A percentile compares a stretch with the other conserved stretches of the same genome.
These are phyloP conservation scores for Drosophila santomea DNA, from an alignment of 1,140 invertebrate species.

Conservation along the genomic window DNA sequence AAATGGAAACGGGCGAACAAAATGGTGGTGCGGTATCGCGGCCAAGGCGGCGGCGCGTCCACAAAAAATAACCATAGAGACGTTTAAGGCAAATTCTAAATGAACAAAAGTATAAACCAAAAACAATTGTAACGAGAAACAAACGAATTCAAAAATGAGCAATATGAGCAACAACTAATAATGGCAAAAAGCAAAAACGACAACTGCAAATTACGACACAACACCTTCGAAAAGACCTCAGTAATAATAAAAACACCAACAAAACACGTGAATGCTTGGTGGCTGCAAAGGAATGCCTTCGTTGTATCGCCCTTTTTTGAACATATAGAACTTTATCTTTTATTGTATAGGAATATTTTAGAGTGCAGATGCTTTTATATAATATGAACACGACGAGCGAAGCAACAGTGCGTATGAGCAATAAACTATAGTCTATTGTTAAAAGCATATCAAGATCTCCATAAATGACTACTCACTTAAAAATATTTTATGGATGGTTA, in stretches of 20 bases:
- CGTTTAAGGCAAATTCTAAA: conserved; percentile 83
- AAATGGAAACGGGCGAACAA: background rate
- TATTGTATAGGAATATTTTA: background rate
- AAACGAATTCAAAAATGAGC: conserved; percentile 76
- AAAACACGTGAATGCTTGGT: conserved; percentile 68
- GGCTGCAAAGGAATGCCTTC: conserved; percentile 72
- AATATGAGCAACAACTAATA: conserved; percentile 82
- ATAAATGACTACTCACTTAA: no score
- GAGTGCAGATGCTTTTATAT: background rate
- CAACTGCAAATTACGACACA: conserved; percentile 83
- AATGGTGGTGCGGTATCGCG: conserved; percentile 20
- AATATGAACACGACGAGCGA: background rate
- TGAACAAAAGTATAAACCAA: conserved; percentile 82
- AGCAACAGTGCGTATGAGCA: background rate
- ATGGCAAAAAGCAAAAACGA: conserved; percentile 80
- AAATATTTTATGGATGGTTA: no score
- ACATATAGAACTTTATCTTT: no score
- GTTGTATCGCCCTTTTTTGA: conserved; percentile 79
- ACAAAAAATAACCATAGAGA: conserved; percentile 83
- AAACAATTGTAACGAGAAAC: conserved; percentile 75
- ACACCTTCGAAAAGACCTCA: conserved; percentile 82
- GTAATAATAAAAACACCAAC: conserved; percentile 60
- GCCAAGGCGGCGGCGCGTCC: conserved; percentile 56
- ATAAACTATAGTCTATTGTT: background rate
- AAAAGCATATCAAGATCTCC: background rate